Evolutionary conservation across 1,140 invertebrate genomes (phyloP), one percentile per base, ranked within the genome.

Genomic region (Venustaconcha ellipsiformis): DNA sequence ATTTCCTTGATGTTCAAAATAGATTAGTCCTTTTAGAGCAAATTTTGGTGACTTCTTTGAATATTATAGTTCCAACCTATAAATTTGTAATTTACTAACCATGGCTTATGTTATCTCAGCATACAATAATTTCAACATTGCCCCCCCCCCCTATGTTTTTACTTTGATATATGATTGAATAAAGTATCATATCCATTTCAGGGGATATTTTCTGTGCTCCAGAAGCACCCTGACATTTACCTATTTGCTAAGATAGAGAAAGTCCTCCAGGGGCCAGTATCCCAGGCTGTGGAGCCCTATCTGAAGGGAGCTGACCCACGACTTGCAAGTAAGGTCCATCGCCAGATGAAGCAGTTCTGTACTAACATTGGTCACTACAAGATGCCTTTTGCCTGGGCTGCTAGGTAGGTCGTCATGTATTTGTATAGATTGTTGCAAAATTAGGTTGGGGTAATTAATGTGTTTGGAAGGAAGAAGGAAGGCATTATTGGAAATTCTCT

Each of bases 351-450:
- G 88, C 92, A 93, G 57, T 96, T 94, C 88, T 95, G 94, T 81
- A 94, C 95, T 87, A 93, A 96, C 84, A 92, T 98, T 78, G 96
- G 96, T 12, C 94, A 94, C 84, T 97, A 97, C 89, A 93, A 95
- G 81, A 98, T 98, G 95, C 96, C 96, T 5, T 97, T 99, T 90
- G 97, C 95, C 20, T 99, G 97, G 97, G 94, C 95, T 59, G 96
- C 96, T 2, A 95, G 84, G 89, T 91, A 78, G 78, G 79, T 78
- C n/a, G 58, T 14, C 6, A 13, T 2, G 6, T 48, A 48, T 48
- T 48, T 48, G 11, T 48, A 48, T 11, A 48, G 5, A 48, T 6
- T 48, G 6, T 48, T 48, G 6, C 37, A 48, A 48, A 48, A 48
- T 48, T 48, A 8, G 37, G 37, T 37, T 37, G 37, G 37, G 37